Evolutionary conservation across 2,797 vertebrate species (phyloP), one percentile per base, ranked within the genome.

Genomic region (Picus viridis): DNA sequence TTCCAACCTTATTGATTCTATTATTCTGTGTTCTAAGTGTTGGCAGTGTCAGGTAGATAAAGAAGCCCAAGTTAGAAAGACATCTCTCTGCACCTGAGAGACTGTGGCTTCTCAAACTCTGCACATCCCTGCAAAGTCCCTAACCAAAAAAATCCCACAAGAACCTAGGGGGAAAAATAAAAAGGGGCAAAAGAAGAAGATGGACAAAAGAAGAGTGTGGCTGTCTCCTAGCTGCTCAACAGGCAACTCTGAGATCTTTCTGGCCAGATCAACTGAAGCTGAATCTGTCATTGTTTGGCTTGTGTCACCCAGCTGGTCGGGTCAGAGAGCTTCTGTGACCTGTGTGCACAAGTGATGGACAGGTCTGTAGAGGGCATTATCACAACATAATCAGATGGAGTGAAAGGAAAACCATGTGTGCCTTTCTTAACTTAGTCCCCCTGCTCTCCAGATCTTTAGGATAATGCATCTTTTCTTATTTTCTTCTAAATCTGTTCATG

Each of bases 281-380:
- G 96, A 96, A 96, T 96, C 95, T 94, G 61, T 92, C 79, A 96
- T 97, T 97, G 97, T 97, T 95, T 94, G 89, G 45, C 86, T 95
- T 96, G 94, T 96, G 95, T 97, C 57, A 79, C 94, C 86, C 89
- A 79, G 91, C 85, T 92, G 58, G 70, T 89, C 16, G 49, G 96
- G 97, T 97, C 97, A 97, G 96, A 75, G 70, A 74, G 73, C 90
- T 73, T 82, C 93, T 90, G 94, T 97, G 97, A 97, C 97, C 96
- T 90, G 71, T 83, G 90, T 7, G 64, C 16, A 0, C 10, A 8
- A 13, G 68, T 97, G 97, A 97, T 93, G 84, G 97, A 97, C 97
- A 97, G 94, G 77, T 95, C 91, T 94, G 91, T 86, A 72, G 89
- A 78, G 9, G 88, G 93, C 83, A 95, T 97, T 97, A 94, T 96